Evolutionary conservation across 2,113 vertebrate genomes (phyloP).

Genomic region (Diphyllodes magnificus): DNA sequence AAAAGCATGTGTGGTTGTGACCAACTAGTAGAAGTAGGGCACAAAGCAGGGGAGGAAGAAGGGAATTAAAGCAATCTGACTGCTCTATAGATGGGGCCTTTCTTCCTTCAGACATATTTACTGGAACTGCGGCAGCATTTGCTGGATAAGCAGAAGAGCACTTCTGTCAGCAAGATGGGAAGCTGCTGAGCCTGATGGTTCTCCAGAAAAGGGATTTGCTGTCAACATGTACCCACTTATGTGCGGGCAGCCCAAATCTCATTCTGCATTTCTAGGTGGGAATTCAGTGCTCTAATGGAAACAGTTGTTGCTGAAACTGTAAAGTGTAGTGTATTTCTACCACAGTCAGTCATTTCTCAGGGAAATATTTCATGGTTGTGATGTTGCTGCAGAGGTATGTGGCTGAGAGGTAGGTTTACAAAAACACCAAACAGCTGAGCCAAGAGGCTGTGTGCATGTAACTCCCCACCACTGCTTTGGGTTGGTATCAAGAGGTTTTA

Average conservation of each 20-base stretch:
- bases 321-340: not conserved
- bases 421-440: not conserved
- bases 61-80: not conserved
- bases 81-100: not conserved
- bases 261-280: not conserved
- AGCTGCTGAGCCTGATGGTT: constrained; percentile 5
- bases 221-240: not conserved
- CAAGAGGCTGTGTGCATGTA: not conserved
- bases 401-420: not conserved
- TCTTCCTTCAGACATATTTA: not conserved
- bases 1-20: not conserved
- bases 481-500: not conserved
- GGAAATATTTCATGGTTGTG: not conserved
- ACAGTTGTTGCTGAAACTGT: not conserved
- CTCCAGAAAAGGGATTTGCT: not conserved
- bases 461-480: not conserved
- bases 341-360: not conserved
- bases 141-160: constrained; percentile 6
- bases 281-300: not conserved
- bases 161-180: constrained; percentile 5
- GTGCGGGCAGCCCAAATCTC: not conserved
- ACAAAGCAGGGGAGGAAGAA: not conserved
- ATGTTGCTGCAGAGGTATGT: not conserved
- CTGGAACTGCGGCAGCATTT: not conserved
- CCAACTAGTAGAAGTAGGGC: not conserved